phyloP scores from a whole-genome alignment of 2,113 vertebrate genomes.

The western clawed frog (Xenopus tropicalis) region UCB_Xtro_10.0 CM004444.2:48214001-48214500 shows the following conservation, averaged over 20 bases:
- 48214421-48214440: background rate
- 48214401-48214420: background rate
- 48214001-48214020: conserved; percentile 5
- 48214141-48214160: background rate
- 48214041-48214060: conserved; percentile 1
- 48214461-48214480: background rate
- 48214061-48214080: conserved; percentile 1
- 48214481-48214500: no score
- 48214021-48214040: background rate
- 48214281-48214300: no score
- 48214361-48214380: background rate
- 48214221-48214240: background rate
- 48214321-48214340: no score
- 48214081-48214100: background rate
- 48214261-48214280: no score
- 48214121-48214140: background rate
- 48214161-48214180: conserved; percentile 2
- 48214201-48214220: conserved; percentile 2
- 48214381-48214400: background rate
- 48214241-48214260: background rate
- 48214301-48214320: no score
- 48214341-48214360: background rate
- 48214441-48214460: background rate
- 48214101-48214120: background rate
- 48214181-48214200: background rate